These are phyloP conservation scores for Halocynthia roretzi DNA, from an alignment of 23 tunicate species.

Conservation along the genomic window DNA sequence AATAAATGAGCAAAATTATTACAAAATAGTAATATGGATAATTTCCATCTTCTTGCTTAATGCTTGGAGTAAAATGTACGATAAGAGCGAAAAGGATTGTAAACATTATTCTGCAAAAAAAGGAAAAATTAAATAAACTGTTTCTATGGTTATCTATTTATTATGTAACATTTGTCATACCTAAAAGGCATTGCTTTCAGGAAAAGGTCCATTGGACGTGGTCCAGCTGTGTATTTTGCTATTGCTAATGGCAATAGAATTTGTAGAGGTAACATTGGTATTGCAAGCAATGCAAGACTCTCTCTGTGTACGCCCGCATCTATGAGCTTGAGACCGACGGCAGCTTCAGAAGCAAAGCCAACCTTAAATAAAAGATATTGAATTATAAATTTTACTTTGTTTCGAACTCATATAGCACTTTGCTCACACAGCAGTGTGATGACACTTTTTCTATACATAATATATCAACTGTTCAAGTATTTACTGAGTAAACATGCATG, in stretches of 20 bases:
- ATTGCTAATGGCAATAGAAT: constrained; percentile 65
- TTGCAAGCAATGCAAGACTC: constrained; percentile 78
- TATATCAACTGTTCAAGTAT: no score
- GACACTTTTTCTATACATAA: no score
- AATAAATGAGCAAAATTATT: constrained; percentile 41
- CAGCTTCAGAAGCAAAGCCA: constrained; percentile 73
- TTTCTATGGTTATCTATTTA: background rate
- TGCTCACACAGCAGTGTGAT: no score
- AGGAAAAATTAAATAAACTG: background rate
- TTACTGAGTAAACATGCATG: no score
- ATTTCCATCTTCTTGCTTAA: constrained; percentile 62
- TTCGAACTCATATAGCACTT: background rate
- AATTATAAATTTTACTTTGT: background rate
- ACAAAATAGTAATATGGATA: constrained; percentile 57
- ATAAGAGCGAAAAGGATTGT: constrained; percentile 34
- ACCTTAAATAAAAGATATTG: constrained; percentile 32
- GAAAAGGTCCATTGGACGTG: constrained; percentile 75
- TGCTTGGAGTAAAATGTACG: constrained; percentile 58
- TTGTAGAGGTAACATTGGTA: constrained; percentile 87
- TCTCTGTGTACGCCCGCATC: constrained; percentile 83
- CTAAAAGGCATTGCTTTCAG: constrained; percentile 56
- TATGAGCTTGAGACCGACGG: constrained; percentile 77
- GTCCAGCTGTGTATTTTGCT: constrained; percentile 77
- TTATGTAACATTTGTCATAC: constrained; percentile 8
- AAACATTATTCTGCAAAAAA: constrained; percentile 44